Evolutionary conservation across 2,888 invertebrate species (phyloP), one percentile per base, ranked within the genome.

Genomic region (Amphimallon solstitiale): DNA sequence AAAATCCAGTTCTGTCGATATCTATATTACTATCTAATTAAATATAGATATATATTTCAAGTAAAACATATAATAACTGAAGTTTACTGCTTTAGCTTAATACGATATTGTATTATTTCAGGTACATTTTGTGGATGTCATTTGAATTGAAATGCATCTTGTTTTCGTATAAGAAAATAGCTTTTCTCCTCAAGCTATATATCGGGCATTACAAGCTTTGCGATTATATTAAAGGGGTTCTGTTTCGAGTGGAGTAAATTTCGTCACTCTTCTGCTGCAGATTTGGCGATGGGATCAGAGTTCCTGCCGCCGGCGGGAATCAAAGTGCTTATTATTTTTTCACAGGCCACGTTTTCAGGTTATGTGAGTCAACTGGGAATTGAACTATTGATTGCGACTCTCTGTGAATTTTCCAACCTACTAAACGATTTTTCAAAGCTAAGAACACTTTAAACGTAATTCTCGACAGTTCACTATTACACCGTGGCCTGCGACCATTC

Each of bases 291-390:
- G 38, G 34, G 43, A 59, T 59, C 23, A 59, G 48, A 23, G 49
- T 38, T 40, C 38, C 19, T 43, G 51, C 62, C 63, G 65, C 63
- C 65, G 60, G 65, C 54, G 64, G 68, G 70, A 68, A 70, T 68
- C 68, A 67, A 62, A 66, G 66, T 66, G 70, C 64, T 70, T 70
- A 70, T 70, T 70, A 70, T 70, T 70, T 68, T 70, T 70, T 67
- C 65, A 66, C 65, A 49, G 60, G 61, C 65, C 61, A 62, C 66
- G 65, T 67, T 67, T 69, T 67, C 65, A 65, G 67, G 67, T 67
- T 69, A 69, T 60, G 62, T n/a, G 51, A 45, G 51, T 63, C 61
- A 63, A 51, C 49, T 61, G 68, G 68, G 68, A 67, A 68, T 68
- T 61, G 63, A 67, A 63, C 68, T 64, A 70, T 70, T 64, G 70